Evolutionary conservation across 2,797 vertebrate genomes (phyloP), one percentile per base, ranked within the genome.

Genomic region (Hippoglossus hippoglossus): DNA sequence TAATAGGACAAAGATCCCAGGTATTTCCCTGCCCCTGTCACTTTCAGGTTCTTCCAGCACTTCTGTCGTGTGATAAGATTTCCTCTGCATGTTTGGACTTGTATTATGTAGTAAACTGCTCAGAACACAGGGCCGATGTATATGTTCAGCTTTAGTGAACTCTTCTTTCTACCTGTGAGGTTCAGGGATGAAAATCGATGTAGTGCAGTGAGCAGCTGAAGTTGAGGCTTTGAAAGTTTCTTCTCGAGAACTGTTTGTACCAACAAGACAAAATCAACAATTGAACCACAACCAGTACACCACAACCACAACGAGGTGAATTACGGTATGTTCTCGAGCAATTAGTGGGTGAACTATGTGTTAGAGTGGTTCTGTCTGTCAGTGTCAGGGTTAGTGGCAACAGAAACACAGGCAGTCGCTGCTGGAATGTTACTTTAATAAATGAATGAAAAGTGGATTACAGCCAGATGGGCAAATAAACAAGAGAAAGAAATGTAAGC

Each of bases 21-120:
- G 36, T 6, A 55, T 59, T 50, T 49, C 19, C 1, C 2, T 4
- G 12, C 41, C 47, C 21, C n/a, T 8, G 21, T 49, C 51, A 31
- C 11, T 0, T 25, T 24, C 57, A 25, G 25, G 67, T 65, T 83
- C 51, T 79, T 66, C 60, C 39, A 68, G 63, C 16, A 34, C 41
- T 49, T 59, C 0, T 16, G 24, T 41, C 5, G 54, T 2, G 34
- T 41, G 25, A 53, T 12, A 2, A 44, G 6, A 51, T 52, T 44
- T 41, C 15, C 22, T 66, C n/a, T 66, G 68, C 88, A 73, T 31
- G 86, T 87, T 63, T 34, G 49, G 80, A 34, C 87, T 55, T 64
- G 85, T 47, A 1, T 24, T n/a, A 21, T 31, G n/a, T 4, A 9
- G 26, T 67, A 18, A 81, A 67, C 34, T 10, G 4, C 12, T 44